Evolutionary conservation across 2,888 invertebrate species (phyloP).

Genomic region (Melitaea athalia): DNA sequence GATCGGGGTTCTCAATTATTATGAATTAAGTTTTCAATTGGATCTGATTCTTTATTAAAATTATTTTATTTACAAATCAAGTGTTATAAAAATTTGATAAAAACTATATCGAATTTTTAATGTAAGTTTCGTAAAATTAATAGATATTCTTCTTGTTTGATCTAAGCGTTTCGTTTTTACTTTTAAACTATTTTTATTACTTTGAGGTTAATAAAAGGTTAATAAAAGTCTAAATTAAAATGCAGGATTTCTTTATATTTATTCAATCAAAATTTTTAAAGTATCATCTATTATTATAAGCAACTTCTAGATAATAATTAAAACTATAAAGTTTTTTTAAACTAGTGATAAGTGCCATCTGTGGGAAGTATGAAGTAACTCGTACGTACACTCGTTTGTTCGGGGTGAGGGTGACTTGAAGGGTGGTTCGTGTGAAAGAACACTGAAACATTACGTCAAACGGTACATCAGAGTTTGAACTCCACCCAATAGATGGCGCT

Average conservation of each 20-base stretch:
- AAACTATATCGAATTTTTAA: too few species aligned
- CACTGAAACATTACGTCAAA: neutral
- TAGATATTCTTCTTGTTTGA: neutral
- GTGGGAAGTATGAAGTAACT: neutral
- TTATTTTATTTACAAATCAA: neutral
- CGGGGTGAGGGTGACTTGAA: neutral
- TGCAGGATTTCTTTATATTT: too few species aligned
- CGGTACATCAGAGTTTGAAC: slow-evolving; percentile 9
- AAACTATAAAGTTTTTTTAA: neutral
- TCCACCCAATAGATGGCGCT: slow-evolving; percentile 41
- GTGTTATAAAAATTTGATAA: too few species aligned
- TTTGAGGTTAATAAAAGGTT: too few species aligned
- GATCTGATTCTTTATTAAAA: neutral
- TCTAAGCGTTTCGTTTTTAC: neutral
- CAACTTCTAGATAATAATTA: too few species aligned
- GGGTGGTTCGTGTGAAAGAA: neutral
- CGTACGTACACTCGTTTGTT: too few species aligned
- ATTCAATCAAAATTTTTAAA: too few species aligned
- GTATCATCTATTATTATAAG: too few species aligned
- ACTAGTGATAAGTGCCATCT: slow-evolving; percentile 19
- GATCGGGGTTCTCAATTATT: slow-evolving; percentile 3
- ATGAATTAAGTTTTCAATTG: neutral
- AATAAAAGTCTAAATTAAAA: too few species aligned
- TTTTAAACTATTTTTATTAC: too few species aligned
- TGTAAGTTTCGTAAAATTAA: too few species aligned